Base-by-base conservation (phyloP, 2,888 invertebrate genomes). In the Drosophila lutescens region DNA sequence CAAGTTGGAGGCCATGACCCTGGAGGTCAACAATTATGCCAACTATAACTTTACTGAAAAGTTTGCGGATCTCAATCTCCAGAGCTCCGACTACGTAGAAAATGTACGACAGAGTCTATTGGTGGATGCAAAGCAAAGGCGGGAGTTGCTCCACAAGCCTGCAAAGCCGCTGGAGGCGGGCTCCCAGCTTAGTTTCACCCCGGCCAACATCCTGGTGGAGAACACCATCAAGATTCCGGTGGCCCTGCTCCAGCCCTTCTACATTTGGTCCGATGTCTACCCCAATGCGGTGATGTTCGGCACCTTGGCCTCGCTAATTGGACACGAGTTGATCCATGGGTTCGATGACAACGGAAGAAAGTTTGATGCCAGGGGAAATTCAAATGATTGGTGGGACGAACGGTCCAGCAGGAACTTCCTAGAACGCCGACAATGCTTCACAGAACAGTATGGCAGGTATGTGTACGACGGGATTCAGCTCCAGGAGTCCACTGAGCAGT, bases 291-390 rank as follows among this genome's bases (percentile, higher is more conserved):
- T 90, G 1, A 91, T 91, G 60, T 91, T 86, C 36, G 90, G 86
- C 32, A 77, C 86, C 1, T 65, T 91, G 46, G 91, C 88, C 1
- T 70, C 80, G 0, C 44, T 91, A 0, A 86, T 91, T 34, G 90
- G 88, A 0, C 91, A 91, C 15, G 91, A 91, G 60, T 57, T 91
- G 0, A 84, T 91, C 12, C 91, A 91, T 38, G 90, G 90, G 7
- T 91, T 91, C 50, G 91, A 91, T 50, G 88, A 89, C 17, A 60
- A 57, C 4, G 91, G 91, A 0, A 89, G 91, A 0, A 80, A 78
- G 13, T 90, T 82, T 43, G 91, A 91, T 68, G 79, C 80, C 2
- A 43, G 60, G 2, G 90, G 91, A 38, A 86, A 89, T 20, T 57
- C 70, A 5, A 74, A 78, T 0, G 81, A 89, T 34, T 91, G 91